These are phyloP conservation scores for Melipona quadrifasciata DNA, from an alignment of 1,140 invertebrate species.

Conservation along the genomic window DNA sequence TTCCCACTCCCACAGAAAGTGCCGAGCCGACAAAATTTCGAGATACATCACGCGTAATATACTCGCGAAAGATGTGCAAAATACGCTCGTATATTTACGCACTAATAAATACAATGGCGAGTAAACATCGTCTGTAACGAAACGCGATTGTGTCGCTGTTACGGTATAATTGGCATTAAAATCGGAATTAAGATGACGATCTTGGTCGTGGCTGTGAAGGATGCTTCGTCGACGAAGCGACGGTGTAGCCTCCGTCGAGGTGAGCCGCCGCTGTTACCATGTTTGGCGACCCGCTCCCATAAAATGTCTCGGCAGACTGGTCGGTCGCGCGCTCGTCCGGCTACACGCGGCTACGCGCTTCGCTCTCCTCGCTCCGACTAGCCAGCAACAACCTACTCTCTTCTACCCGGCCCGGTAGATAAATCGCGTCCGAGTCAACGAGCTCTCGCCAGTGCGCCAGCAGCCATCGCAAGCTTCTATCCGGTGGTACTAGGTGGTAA, in stretches of 20 bases:
- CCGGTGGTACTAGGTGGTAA: slow-evolving; percentile 6
- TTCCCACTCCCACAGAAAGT: too few relatives aligned
- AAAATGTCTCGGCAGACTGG: slow-evolving; percentile 58
- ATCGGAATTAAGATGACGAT: neutral
- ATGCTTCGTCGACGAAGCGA: neutral
- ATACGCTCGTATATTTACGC: too few relatives aligned
- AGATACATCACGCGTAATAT: too few relatives aligned
- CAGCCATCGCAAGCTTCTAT: slow-evolving; percentile 15
- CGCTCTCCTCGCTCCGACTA: slow-evolving; percentile 10
- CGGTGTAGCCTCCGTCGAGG: slow-evolving; percentile 16
- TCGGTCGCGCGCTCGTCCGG: neutral
- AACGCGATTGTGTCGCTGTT: too few relatives aligned
- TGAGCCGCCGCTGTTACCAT: slow-evolving; percentile 63
- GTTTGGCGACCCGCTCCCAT: slow-evolving; percentile 71
- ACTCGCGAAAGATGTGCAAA: too few relatives aligned
- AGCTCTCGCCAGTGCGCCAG: too few relatives aligned
- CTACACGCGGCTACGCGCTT: slow-evolving; percentile 3
- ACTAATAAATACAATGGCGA: too few relatives aligned
- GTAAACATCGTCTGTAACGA: too few relatives aligned
- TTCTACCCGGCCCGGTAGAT: slow-evolving; percentile 43
- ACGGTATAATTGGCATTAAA: too few relatives aligned
- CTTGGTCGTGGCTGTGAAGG: neutral
- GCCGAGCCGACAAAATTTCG: too few relatives aligned
- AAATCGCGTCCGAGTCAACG: slow-evolving; percentile 63
- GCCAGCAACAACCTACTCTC: slow-evolving; percentile 46